Conservation (phyloP, 2,113 vertebrate genomes). For the Rhabdornis inornatus region DNA sequence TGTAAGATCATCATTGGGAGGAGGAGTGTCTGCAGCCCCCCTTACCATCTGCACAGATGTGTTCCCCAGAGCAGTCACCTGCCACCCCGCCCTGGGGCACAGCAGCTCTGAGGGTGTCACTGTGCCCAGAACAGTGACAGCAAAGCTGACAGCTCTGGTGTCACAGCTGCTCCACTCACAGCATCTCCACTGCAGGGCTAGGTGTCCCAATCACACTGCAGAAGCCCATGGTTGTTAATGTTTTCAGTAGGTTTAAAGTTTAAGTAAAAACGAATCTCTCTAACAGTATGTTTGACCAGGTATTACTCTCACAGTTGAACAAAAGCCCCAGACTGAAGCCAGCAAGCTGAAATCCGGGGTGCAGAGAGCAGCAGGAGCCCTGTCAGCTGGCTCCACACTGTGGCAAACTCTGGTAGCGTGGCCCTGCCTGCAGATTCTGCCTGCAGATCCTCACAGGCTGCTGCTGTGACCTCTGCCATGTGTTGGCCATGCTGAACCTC, state of each 20-base stretch:
- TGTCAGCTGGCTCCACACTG: neutral
- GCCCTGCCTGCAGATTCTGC: neutral
- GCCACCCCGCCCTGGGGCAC: neutral
- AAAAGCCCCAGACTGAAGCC: neutral
- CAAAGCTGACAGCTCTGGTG: neutral
- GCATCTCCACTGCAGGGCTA: neutral
- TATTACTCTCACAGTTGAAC: neutral
- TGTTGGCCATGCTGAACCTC: neutral
- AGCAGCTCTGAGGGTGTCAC: accelerated
- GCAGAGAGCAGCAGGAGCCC: neutral
- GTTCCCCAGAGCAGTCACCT: neutral
- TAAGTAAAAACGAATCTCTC: neutral
- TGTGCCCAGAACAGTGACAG: neutral
- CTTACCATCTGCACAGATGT: accelerated
- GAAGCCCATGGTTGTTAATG: neutral
- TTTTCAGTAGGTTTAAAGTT: neutral
- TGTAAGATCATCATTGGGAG: neutral
- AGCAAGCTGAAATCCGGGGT: accelerated
- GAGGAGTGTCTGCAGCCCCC: neutral
- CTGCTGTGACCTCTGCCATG: neutral
- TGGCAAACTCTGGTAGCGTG: neutral
- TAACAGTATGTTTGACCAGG: neutral
- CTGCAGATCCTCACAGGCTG: neutral
- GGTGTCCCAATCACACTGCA: neutral
- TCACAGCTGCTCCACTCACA: neutral